Conservation (phyloP, 1,140 invertebrate genomes). For the Drosophila athabasca region DNA sequence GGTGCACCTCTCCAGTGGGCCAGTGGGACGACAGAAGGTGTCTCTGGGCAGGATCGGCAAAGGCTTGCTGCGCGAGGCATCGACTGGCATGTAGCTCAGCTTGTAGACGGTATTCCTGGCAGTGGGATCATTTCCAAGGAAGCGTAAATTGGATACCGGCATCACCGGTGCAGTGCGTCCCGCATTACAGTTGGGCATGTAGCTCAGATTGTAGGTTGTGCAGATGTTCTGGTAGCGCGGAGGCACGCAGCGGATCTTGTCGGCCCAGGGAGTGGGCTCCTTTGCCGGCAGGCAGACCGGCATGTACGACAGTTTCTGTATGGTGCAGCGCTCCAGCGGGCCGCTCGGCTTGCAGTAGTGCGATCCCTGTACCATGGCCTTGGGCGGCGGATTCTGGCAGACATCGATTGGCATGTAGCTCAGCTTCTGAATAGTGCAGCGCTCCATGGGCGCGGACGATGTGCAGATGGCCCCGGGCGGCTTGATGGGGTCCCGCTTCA, state of each 20-base stretch:
- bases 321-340: slow-evolving; percentile 83
- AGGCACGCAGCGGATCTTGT: slow-evolving; percentile 69
- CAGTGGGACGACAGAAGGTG: slow-evolving; percentile 82
- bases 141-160: slow-evolving; percentile 69
- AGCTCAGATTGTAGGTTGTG: slow-evolving; percentile 82
- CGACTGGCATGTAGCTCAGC: slow-evolving; percentile 85
- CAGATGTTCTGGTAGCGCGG: slow-evolving; percentile 73
- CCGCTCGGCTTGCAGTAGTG: slow-evolving; percentile 83
- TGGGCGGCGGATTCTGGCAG: slow-evolving; percentile 77
- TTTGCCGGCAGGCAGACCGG: slow-evolving; percentile 84
- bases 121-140: slow-evolving; percentile 59
- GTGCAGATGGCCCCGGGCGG: slow-evolving; percentile 85
- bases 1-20: slow-evolving; percentile 83
- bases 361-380: slow-evolving; percentile 79
- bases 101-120: slow-evolving; percentile 84
- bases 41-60: slow-evolving; percentile 83
- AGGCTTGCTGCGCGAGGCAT: slow-evolving; percentile 72
- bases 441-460: slow-evolving; percentile 84
- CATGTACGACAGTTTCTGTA: slow-evolving; percentile 86
- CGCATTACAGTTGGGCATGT: slow-evolving; percentile 84
- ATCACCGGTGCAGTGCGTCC: slow-evolving; percentile 82
- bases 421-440: slow-evolving; percentile 84
- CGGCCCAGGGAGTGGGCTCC: slow-evolving; percentile 85
- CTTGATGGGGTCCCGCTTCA: slow-evolving; percentile 84
- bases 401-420: slow-evolving; percentile 85